phyloP scores from a whole-genome alignment of 2,113 vertebrate genomes.

The Agapornis roseicollis region DNA sequence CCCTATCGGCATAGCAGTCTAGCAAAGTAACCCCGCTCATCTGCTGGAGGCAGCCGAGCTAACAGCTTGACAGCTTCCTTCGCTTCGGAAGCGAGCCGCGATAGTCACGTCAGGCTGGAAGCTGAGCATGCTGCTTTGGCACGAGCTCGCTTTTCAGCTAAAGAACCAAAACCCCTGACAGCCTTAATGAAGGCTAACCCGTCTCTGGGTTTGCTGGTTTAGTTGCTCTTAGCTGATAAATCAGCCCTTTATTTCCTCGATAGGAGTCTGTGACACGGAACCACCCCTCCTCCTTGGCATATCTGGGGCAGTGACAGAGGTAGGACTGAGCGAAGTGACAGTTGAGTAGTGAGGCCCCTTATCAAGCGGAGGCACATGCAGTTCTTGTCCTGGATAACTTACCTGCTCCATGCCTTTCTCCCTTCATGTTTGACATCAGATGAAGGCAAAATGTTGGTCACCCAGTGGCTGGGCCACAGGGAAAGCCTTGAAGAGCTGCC shows the following conservation, averaged over 20 bases:
- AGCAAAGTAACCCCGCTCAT: not conserved
- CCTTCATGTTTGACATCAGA: not conserved
- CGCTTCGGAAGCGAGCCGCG: not conserved
- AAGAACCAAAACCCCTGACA: not conserved
- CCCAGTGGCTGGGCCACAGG: rapidly evolving
- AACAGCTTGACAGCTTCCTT: slow-evolving; percentile 33
- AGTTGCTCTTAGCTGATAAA: not conserved
- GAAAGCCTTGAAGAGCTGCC: not conserved
- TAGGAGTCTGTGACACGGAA: not conserved
- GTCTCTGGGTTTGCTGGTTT: not conserved
- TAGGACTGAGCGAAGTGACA: not conserved
- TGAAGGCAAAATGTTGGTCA: not conserved
- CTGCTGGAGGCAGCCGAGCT: not conserved
- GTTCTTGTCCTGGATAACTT: not conserved
- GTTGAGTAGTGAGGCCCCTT: rapidly evolving
- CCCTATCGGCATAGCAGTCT: not conserved
- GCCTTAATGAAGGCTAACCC: not conserved
- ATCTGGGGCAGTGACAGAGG: not conserved
- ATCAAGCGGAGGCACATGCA: not conserved
- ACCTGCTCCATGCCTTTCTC: rapidly evolving
- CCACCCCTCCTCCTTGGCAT: not conserved
- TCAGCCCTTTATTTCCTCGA: not conserved
- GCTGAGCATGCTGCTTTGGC: not conserved
- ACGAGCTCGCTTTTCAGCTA: not conserved
- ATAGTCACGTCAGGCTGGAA: not conserved